These are phyloP conservation scores for Salvator merianae DNA, from an alignment of 2,113 vertebrate genomes.

Conservation along the genomic window DNA sequence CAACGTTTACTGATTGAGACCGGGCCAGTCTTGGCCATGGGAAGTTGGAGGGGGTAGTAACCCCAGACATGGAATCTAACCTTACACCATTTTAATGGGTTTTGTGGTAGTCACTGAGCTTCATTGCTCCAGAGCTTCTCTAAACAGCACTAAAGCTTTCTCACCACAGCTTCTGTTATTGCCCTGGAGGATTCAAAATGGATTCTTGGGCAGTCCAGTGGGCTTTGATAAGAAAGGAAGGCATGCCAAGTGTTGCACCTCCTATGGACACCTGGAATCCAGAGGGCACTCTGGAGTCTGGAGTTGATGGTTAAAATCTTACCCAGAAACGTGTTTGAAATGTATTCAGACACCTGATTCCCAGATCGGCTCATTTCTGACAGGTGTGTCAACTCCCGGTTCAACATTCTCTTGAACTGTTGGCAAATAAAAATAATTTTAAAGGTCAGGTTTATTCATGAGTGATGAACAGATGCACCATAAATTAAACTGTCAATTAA, in stretches of 20 bases:
- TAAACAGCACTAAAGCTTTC: background rate
- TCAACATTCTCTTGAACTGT: slow-evolving; percentile 99
- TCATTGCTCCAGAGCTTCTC: background rate
- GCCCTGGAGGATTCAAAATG: background rate
- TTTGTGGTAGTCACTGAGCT: background rate
- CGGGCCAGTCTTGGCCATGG: background rate
- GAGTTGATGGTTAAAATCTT: slow-evolving; percentile 58
- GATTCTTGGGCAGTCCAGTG: background rate
- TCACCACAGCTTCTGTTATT: background rate
- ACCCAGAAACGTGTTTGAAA: slow-evolving; percentile 99
- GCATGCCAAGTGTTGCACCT: background rate
- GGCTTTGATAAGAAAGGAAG: background rate
- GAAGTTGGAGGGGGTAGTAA: background rate
- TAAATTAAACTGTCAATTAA: background rate
- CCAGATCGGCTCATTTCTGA: slow-evolving; percentile 98
- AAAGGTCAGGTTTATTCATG: slow-evolving; percentile 25
- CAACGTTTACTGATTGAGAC: background rate
- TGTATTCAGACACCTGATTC: slow-evolving; percentile 98
- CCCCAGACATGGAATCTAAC: background rate
- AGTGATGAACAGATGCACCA: background rate
- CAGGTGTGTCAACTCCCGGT: slow-evolving; percentile 94
- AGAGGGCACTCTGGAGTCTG: background rate
- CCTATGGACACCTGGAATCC: background rate
- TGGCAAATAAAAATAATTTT: slow-evolving; percentile 46
- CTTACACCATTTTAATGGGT: background rate